Base-by-base conservation (phyloP, 2,797 vertebrate genomes). In the Hippoglossus hippoglossus region DNA sequence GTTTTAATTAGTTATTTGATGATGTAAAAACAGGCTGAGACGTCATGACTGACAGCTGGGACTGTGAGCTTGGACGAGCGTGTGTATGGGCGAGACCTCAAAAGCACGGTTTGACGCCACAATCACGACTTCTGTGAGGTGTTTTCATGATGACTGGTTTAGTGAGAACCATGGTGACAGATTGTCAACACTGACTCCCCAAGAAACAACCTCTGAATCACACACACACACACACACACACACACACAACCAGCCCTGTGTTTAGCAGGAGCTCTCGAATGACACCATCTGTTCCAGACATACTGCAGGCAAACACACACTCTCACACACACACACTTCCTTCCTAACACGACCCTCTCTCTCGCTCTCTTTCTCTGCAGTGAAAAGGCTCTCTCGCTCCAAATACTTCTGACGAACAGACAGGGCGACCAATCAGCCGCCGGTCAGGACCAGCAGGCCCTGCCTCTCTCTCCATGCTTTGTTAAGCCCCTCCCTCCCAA, bases 361-460 rank as follows among this genome's bases (percentile, higher is more conserved):
- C 39, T 41, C 36, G 16, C 52, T 28, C 49, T n/a, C 47, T 59
- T 78, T 68, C 75, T 80, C 36, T 67, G 21, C 92, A 99, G 97
- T 98, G 95, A 97, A 95, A 94, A 97, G 94, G 90, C 95, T 98
- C 84, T 96, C 96, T 85, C 95, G 92, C 87, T 96, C 97, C 93
- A 96, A 97, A 89, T 98, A 96, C 94, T 97, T 96, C 94, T 98
- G 96, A 94, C 91, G 25, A 82, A 90, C 47, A 70, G 70, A 88
- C 92, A 84, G 71, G 91, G 93, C 68, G 82, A 94, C 89, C 83
- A 94, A 79, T 82, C 93, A 92, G 90, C 94, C 91, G 85, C 89
- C 91, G 80, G 87, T 91, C 89, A 82, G 80, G 94, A 96, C 83
- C 91, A 94, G 74, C 93, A 92, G 90, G 91, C 86, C 85, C 89